These are phyloP conservation scores for Tachina fera DNA, from an alignment of 2,888 invertebrate genomes.

Conservation along the genomic window DNA sequence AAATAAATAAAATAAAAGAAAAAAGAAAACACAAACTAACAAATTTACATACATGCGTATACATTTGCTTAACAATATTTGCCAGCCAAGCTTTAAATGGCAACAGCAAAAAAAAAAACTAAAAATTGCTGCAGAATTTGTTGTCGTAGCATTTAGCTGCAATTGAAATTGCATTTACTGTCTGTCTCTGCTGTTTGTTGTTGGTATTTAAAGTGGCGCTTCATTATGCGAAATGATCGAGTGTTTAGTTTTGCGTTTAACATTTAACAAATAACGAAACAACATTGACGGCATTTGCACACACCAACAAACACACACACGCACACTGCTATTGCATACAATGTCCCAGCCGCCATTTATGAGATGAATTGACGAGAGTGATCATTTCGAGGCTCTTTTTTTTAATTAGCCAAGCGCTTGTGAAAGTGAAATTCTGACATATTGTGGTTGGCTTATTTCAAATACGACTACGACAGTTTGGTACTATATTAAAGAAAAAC, in stretches of 20 bases:
- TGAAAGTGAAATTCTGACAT: too few species aligned
- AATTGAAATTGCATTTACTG: conserved; percentile 57
- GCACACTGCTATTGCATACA: background rate
- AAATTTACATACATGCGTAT: conserved; percentile 72
- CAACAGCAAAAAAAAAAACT: conserved; percentile 48
- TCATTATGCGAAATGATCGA: conserved; percentile 75
- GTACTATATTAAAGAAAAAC: too few species aligned
- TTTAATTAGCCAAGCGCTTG: too few species aligned
- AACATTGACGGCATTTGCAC: conserved; percentile 29
- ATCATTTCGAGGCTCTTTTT: too few species aligned
- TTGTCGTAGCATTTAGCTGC: conserved; percentile 47
- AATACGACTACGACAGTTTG: too few species aligned
- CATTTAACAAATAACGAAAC: conserved; percentile 68
- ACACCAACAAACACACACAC: background rate
- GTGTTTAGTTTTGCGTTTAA: conserved; percentile 71
- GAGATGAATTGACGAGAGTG: background rate
- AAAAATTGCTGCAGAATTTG: conserved; percentile 58
- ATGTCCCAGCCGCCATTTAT: background rate
- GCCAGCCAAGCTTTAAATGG: conserved; percentile 40
- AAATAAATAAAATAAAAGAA: background rate
- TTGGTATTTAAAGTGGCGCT: conserved; percentile 76
- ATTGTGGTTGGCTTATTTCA: too few species aligned
- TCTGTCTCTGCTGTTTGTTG: conserved; percentile 47
- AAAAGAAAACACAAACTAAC: conserved; percentile 1
- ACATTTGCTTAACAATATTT: conserved; percentile 62